These are phyloP conservation scores for Pavo muticus DNA, from an alignment of 2,113 vertebrate species.

Conservation along the genomic window DNA sequence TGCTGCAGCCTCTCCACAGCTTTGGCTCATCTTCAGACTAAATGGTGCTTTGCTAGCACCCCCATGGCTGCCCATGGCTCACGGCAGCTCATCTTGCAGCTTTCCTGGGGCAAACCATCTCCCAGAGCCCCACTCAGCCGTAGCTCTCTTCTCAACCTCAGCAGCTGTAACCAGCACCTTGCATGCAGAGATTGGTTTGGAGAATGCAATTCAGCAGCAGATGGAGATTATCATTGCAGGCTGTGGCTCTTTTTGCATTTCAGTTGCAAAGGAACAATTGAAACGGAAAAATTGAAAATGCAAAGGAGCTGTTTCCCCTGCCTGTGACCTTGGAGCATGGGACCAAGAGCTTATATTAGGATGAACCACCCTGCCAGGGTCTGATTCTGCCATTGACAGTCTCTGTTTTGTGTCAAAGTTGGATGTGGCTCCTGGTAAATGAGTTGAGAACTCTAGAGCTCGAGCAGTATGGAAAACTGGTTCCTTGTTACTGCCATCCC, in stretches of 20 bases:
- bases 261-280: background rate
- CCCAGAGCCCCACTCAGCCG: rapidly evolving
- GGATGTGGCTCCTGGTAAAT: background rate
- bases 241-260: background rate
- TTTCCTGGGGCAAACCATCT: background rate
- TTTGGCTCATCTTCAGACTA: background rate
- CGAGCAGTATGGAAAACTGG: background rate
- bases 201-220: background rate
- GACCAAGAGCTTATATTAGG: background rate
- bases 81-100: background rate
- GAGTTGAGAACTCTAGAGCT: background rate
- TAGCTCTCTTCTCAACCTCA: background rate
- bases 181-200: background rate
- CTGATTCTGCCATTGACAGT: background rate
- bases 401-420: background rate
- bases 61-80: background rate
- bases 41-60: background rate
- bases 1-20: rapidly evolving
- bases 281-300: background rate
- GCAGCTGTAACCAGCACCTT: background rate
- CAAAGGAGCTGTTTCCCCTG: background rate
- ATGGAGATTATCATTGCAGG: rapidly evolving
- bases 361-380: background rate
- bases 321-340: background rate
- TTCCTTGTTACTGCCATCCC: background rate